Conservation (phyloP, 2,888 invertebrate genomes). For the Aphidoletes aphidimyza region DNA sequence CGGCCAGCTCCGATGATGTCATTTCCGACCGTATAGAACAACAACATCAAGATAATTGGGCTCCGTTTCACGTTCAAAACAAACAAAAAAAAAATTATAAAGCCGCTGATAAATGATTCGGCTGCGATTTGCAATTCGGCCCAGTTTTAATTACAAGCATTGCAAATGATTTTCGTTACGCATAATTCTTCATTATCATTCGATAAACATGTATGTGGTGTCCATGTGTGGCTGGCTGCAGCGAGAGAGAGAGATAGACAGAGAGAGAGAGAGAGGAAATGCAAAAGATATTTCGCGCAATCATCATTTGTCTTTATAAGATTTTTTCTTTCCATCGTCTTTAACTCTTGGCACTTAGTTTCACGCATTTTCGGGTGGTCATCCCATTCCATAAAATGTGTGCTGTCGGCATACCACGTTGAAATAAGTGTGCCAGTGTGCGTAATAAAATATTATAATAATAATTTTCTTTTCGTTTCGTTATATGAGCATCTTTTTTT, state of each 20-base stretch:
- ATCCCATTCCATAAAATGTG: too few species aligned
- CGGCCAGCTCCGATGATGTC: not conserved
- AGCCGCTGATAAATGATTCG: too few species aligned
- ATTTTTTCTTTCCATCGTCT: not conserved
- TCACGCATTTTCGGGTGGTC: slow-evolving; percentile 6
- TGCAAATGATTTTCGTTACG: not conserved
- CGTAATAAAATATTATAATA: slow-evolving; percentile 53
- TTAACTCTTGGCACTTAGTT: not conserved
- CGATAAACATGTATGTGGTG: not conserved
- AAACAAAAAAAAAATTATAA: too few species aligned
- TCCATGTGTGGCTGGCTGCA: not conserved
- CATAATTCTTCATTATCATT: slow-evolving; percentile 45
- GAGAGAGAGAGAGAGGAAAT: too few species aligned
- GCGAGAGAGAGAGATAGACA: too few species aligned
- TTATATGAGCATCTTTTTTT: slow-evolving; percentile 45
- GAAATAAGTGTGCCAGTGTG: slow-evolving; percentile 46
- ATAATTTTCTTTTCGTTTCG: slow-evolving; percentile 52
- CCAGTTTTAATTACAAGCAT: not conserved
- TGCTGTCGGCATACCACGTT: not conserved
- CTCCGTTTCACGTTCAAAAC: too few species aligned
- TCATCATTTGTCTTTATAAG: slow-evolving; percentile 41
- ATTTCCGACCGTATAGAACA: too few species aligned
- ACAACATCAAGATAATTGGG: too few species aligned
- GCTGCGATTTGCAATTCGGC: too few species aligned
- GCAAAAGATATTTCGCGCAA: slow-evolving; percentile 22